Percentiles rank a stretch among this genome's conserved stretches.
Evolutionary conservation across 2,797 vertebrate species (phyloP).

Genomic region (Enteromius treurensis): DNA sequence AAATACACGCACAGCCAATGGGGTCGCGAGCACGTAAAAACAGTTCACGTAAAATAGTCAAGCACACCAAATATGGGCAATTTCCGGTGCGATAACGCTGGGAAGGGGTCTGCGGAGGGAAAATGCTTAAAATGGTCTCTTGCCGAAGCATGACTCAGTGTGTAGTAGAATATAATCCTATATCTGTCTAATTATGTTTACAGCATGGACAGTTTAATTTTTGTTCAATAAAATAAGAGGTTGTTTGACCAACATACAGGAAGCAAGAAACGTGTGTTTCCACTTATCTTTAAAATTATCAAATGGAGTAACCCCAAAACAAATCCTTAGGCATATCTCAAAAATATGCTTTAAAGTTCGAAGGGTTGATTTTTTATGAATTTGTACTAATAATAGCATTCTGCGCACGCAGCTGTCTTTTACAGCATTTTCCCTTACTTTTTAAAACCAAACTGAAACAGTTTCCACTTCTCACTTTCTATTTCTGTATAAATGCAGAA

Average conservation of each 20-base stretch:
- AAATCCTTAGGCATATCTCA: background rate
- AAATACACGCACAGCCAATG: background rate
- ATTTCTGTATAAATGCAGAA: constrained; percentile 27
- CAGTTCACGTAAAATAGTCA: no score
- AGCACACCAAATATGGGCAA: constrained; percentile 39
- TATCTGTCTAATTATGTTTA: background rate
- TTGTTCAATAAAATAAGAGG: background rate
- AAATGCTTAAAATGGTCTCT: background rate
- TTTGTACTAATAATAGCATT: background rate
- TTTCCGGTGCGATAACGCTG: background rate
- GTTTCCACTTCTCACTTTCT: constrained; percentile 47
- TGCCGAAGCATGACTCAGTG: background rate
- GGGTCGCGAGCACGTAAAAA: background rate
- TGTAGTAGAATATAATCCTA: background rate
- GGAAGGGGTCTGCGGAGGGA: background rate
- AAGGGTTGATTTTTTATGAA: background rate
- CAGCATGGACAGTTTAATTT: background rate
- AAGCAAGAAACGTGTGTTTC: background rate
- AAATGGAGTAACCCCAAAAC: background rate
- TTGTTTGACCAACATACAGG: background rate
- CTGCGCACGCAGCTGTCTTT: constrained; percentile 10
- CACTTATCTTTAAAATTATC: background rate
- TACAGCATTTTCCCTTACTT: constrained; percentile 47
- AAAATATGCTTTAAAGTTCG: background rate
- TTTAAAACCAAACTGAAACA: constrained; percentile 41